Conservation (phyloP, 1,140 invertebrate genomes). For the Dendrolimus kikuchii region DNA sequence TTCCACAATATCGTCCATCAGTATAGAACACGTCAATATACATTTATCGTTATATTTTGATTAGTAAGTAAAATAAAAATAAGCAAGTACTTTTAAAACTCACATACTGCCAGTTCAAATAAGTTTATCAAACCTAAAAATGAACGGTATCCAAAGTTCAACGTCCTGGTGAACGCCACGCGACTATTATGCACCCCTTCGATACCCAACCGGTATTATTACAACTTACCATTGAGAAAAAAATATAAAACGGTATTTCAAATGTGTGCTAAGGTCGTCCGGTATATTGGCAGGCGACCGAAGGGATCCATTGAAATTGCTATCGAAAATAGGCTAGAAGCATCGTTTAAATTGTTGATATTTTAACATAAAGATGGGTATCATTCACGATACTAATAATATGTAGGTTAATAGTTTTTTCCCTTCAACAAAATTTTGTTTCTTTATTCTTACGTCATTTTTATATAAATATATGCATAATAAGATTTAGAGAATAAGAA, state of each 20-base stretch:
- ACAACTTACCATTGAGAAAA: constrained; percentile 17
- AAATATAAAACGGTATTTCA: constrained; percentile 25
- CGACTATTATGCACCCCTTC: constrained; percentile 27
- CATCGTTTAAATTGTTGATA: constrained; percentile 26
- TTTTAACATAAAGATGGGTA: constrained; percentile 6
- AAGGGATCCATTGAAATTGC: constrained; percentile 21
- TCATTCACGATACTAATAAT: too few species aligned
- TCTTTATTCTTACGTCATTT: too few species aligned
- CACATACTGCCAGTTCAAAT: not conserved
- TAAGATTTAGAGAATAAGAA: too few species aligned
- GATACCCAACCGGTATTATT: constrained; percentile 23
- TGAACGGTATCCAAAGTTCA: constrained; percentile 25
- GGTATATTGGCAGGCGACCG: constrained; percentile 10
- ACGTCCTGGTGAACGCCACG: constrained; percentile 37
- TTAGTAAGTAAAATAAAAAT: too few species aligned
- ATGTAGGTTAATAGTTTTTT: too few species aligned
- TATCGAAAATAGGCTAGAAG: constrained; percentile 20
- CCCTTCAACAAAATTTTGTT: too few species aligned
- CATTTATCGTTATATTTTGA: too few species aligned
- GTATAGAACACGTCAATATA: too few species aligned
- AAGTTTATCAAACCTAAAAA: constrained; percentile 1
- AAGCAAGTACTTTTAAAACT: not conserved
- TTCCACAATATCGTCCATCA: too few species aligned
- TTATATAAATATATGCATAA: too few species aligned
- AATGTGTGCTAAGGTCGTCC: constrained; percentile 56